phyloP scores from a whole-genome alignment of 1,140 invertebrate genomes.

The Grapholita molesta region DNA sequence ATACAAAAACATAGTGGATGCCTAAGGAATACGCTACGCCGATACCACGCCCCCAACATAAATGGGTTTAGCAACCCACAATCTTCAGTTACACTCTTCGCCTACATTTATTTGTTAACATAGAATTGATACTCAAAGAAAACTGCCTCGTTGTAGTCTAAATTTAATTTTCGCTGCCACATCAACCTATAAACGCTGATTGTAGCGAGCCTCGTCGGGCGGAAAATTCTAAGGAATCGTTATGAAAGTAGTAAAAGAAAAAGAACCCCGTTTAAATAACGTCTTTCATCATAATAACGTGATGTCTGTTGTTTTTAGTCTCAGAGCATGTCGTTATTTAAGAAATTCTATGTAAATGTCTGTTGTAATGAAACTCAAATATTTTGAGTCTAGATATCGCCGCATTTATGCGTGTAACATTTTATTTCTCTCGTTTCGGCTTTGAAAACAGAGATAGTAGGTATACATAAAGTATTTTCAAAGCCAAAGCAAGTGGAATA shows the following conservation, averaged over 20 bases:
- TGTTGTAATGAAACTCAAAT: neutral
- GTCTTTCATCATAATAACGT: conserved; percentile 15
- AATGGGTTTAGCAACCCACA: neutral
- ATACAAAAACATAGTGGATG: neutral
- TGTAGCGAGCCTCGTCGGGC: neutral
- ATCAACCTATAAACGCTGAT: conserved; percentile 16
- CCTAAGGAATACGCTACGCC: neutral
- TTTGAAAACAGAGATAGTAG: neutral
- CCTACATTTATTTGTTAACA: neutral
- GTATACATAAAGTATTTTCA: too few relatives aligned
- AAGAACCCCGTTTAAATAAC: conserved; percentile 16
- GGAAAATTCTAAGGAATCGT: conserved; percentile 10
- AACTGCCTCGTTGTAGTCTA: neutral
- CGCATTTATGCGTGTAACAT: neutral
- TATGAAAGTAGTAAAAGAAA: conserved; percentile 15
- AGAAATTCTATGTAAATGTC: neutral
- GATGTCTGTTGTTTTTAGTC: conserved; percentile 2
- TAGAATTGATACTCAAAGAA: neutral
- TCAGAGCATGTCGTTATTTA: neutral
- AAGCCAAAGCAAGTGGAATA: too few relatives aligned
- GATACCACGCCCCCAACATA: neutral
- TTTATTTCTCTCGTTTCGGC: neutral
- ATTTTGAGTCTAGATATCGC: neutral
- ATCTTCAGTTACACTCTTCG: neutral
- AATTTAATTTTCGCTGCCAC: conserved; percentile 15